Evolutionary conservation across 2,888 invertebrate species (phyloP).

Genomic region (Volucella bombylans): DNA sequence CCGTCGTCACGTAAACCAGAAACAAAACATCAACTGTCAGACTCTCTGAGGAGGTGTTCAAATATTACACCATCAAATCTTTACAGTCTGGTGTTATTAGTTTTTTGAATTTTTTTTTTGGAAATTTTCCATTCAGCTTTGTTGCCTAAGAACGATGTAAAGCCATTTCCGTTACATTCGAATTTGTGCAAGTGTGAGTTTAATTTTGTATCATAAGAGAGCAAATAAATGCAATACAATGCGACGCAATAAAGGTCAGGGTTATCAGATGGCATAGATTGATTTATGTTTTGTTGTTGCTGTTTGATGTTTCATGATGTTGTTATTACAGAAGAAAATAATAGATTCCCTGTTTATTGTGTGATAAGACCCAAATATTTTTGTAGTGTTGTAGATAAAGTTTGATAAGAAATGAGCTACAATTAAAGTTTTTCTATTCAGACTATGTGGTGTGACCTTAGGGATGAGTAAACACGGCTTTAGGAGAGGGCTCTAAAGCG

Average conservation of each 20-base stretch:
- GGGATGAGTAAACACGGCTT: too few species aligned
- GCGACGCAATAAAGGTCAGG: conserved; percentile 33
- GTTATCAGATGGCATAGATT: conserved; percentile 26
- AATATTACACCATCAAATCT: background rate
- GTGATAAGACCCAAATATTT: background rate
- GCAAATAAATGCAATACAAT: background rate
- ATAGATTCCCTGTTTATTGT: background rate
- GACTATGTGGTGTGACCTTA: too few species aligned
- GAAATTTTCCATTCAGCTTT: conserved; percentile 30
- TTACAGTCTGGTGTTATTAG: background rate
- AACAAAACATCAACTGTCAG: background rate
- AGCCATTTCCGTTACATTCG: conserved; percentile 30
- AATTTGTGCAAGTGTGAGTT: conserved; percentile 12
- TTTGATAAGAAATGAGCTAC: too few species aligned
- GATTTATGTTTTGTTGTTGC: background rate
- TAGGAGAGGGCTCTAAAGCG: too few species aligned
- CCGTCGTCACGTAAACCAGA: conserved; percentile 55
- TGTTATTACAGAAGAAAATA: background rate
- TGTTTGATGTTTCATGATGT: background rate
- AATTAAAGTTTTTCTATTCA: too few species aligned
- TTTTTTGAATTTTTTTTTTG: conserved; percentile 3
- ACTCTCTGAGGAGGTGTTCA: conserved; percentile 25
- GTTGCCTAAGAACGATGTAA: conserved; percentile 21
- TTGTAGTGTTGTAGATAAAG: background rate
- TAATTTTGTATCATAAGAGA: background rate